Percentiles rank a stretch among this genome's conserved stretches.
Evolutionary conservation across 2,797 vertebrate species (phyloP).

Genomic region (Megaceryle alcyon): DNA sequence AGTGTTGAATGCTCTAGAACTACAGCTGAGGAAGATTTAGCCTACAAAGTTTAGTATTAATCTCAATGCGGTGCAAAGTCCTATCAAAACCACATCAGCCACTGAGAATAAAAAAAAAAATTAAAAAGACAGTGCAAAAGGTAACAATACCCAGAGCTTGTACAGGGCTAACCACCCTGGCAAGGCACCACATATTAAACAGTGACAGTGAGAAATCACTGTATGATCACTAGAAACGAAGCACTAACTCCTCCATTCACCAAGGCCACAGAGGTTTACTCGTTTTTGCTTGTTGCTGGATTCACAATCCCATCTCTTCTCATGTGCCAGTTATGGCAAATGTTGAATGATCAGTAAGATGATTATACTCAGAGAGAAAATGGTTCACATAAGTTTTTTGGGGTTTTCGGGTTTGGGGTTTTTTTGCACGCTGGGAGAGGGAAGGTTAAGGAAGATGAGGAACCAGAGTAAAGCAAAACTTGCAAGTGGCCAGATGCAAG

Average conservation of each 20-base stretch:
- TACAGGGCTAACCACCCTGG: accelerated
- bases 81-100: not conserved
- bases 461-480: not conserved
- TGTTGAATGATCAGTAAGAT: accelerated
- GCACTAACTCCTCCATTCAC: not conserved
- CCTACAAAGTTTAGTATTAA: not conserved
- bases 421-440: not conserved
- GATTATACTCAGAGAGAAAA: not conserved
- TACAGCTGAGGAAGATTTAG: not conserved
- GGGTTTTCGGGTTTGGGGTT: not conserved
- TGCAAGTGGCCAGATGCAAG: not conserved
- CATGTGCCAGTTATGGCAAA: not conserved
- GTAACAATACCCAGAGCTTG: not conserved
- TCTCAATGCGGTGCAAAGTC: not conserved
- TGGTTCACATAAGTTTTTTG: not conserved
- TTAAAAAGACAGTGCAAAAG: not conserved
- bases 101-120: not conserved
- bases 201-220: not conserved
- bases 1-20: not conserved
- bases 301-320: not conserved
- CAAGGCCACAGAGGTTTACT: not conserved
- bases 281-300: not conserved
- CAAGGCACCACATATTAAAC: not conserved
- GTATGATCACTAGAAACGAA: not conserved
- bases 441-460: not conserved